phyloP scores from a whole-genome alignment of 1,140 invertebrate species.

The Drosophila willistoni region DNA sequence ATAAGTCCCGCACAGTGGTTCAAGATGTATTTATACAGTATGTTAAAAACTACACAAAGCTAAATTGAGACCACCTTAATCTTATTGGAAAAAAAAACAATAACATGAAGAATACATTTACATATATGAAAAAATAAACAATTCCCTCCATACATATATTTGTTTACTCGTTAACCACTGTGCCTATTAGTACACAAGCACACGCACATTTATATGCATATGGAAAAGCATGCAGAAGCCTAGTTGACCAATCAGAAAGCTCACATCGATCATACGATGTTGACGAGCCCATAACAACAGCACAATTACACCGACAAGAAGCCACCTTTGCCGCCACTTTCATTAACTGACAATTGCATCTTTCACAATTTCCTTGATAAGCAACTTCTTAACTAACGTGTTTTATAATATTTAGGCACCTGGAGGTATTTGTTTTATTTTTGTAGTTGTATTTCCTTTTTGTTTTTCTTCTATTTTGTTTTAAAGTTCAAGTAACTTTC shows the following conservation, averaged over 20 bases:
- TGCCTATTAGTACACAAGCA: slow-evolving; percentile 9
- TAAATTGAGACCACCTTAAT: not conserved
- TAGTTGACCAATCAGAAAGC: slow-evolving; percentile 66
- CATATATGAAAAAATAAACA: not conserved
- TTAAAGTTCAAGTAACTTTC: slow-evolving; percentile 5
- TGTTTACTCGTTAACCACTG: slow-evolving; percentile 22
- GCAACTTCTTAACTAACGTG: not conserved
- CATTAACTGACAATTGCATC: slow-evolving; percentile 5
- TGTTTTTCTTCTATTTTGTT: slow-evolving; percentile 10
- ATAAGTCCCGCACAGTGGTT: slow-evolving; percentile 46
- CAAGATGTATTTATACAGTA: not conserved
- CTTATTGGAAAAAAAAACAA: not conserved
- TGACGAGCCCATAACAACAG: slow-evolving; percentile 17
- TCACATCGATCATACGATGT: slow-evolving; percentile 70
- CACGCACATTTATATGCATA: slow-evolving; percentile 24
- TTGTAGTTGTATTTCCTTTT: slow-evolving; percentile 7
- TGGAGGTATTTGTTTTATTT: slow-evolving; percentile 6
- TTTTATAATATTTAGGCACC: slow-evolving; percentile 12
- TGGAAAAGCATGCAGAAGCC: slow-evolving; percentile 51
- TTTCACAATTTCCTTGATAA: slow-evolving; percentile 2
- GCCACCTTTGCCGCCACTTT: slow-evolving; percentile 37
- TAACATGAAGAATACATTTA: not conserved
- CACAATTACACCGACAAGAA: slow-evolving; percentile 26
- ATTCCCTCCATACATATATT: not conserved
- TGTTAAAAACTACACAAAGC: not conserved